These are phyloP conservation scores for Archivesica marissinica DNA, from an alignment of 1,140 invertebrate species.

Conservation along the genomic window DNA sequence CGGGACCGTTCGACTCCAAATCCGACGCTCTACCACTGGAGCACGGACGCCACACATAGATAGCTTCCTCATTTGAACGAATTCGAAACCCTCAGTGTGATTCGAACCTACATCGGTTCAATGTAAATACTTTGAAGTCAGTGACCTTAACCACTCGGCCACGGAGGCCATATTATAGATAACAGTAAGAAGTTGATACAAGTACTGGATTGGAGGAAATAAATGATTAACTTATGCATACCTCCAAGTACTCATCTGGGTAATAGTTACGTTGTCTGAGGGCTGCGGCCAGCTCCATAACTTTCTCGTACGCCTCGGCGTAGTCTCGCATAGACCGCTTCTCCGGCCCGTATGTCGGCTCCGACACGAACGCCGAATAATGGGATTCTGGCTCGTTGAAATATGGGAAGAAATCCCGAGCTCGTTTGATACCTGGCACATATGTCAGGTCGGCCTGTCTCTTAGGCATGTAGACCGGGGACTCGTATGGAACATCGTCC, in stretches of 20 bases:
- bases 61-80: too few species aligned
- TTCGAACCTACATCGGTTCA: too few species aligned
- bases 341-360: too few species aligned
- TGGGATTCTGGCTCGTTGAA: constrained; percentile 46
- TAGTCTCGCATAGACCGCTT: constrained; percentile 38
- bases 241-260: constrained; percentile 19
- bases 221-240: background rate
- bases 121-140: too few species aligned
- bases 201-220: background rate
- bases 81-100: too few species aligned
- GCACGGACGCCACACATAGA: too few species aligned
- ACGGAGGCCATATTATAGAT: too few species aligned
- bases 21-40: too few species aligned
- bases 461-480: constrained; percentile 21
- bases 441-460: constrained; percentile 42
- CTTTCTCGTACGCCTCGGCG: constrained; percentile 34
- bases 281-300: constrained; percentile 46
- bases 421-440: constrained; percentile 53
- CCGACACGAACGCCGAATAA: constrained; percentile 19
- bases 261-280: constrained; percentile 30
- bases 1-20: too few species aligned
- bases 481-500: background rate
- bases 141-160: too few species aligned
- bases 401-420: constrained; percentile 41
- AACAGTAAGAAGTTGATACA: too few species aligned